These are phyloP conservation scores for Episyrphus balteatus DNA, from an alignment of 1,140 invertebrate species.

Conservation along the genomic window DNA sequence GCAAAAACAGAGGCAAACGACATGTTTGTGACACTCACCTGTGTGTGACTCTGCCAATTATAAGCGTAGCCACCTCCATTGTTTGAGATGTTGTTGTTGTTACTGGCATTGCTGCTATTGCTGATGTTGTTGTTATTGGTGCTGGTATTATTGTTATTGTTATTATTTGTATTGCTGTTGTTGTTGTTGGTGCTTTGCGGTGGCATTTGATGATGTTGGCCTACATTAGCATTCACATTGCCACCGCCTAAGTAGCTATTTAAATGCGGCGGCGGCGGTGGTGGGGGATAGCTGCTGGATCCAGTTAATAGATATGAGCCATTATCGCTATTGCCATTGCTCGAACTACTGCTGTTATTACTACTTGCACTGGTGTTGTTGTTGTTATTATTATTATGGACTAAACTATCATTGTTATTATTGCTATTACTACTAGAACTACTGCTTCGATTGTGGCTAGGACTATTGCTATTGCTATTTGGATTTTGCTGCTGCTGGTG, in stretches of 20 bases:
- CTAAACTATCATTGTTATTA: not conserved
- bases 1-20: not conserved
- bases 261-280: not conserved
- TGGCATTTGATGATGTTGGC: slow-evolving; percentile 20
- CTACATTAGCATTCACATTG: not conserved
- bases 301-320: slow-evolving; percentile 12
- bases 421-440: slow-evolving; percentile 17
- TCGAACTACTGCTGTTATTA: slow-evolving; percentile 5
- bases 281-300: not conserved
- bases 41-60: slow-evolving; percentile 3
- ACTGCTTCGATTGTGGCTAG: slow-evolving; percentile 11
- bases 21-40: not conserved
- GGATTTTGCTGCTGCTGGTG: not conserved
- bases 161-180: not conserved
- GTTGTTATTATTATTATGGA: not conserved
- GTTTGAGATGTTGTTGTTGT: slow-evolving; percentile 14
- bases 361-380: slow-evolving; percentile 12
- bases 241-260: not conserved
- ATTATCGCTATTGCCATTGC: slow-evolving; percentile 19
- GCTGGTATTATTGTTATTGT: no score
- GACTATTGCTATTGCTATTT: slow-evolving; percentile 15
- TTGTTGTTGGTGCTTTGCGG: not conserved
- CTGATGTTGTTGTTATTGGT: no score
- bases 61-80: not conserved
- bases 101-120: no score